Conservation (phyloP, 2,797 vertebrate genomes). For the Trachops cirrhosus region DNA sequence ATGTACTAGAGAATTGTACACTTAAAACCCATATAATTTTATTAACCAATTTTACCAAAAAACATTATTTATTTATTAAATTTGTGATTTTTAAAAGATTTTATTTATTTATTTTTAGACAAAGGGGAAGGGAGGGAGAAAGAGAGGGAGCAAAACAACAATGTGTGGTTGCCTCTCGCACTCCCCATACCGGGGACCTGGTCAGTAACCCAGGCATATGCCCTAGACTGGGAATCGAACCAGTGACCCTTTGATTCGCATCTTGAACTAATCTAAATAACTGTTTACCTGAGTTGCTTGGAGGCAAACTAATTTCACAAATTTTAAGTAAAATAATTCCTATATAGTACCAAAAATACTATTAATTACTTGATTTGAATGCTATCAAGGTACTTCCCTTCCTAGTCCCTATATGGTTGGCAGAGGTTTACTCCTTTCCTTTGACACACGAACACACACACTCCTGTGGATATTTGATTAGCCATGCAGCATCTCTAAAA, state of each 20-base stretch:
- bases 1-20: neutral
- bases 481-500: neutral
- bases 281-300: neutral
- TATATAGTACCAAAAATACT: neutral
- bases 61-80: too few species aligned
- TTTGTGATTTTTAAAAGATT: too few species aligned
- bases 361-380: neutral
- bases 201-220: too few species aligned
- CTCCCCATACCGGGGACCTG: too few species aligned
- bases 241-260: too few species aligned
- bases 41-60: neutral
- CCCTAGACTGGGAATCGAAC: too few species aligned
- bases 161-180: too few species aligned
- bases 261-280: neutral
- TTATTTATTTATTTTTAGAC: neutral
- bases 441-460: neutral
- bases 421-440: neutral
- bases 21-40: neutral
- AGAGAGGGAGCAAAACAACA: too few species aligned
- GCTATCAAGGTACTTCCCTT: neutral
- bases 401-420: neutral
- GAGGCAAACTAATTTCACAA: neutral
- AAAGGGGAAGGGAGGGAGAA: too few species aligned
- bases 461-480: neutral
- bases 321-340: neutral